These are phyloP conservation scores for Petroica traversi DNA, from an alignment of 2,113 vertebrate genomes.

Conservation along the genomic window DNA sequence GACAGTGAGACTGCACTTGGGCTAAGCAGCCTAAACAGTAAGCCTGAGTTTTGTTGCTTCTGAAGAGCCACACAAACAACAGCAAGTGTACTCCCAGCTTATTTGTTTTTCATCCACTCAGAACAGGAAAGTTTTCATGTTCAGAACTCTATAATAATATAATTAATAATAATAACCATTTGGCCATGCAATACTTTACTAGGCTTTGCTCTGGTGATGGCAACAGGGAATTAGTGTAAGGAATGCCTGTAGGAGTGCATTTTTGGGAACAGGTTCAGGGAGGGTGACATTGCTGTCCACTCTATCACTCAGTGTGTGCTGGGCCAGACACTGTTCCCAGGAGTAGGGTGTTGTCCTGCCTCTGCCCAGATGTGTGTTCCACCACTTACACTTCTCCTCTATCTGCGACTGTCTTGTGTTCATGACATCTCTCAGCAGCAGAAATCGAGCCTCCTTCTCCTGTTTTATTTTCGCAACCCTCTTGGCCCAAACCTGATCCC, in stretches of 20 bases:
- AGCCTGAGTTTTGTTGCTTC: neutral
- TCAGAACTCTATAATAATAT: neutral
- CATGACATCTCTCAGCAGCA: slow-evolving; percentile 81
- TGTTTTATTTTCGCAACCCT: slow-evolving; percentile 59
- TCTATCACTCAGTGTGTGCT: neutral
- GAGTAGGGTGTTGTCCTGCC: neutral
- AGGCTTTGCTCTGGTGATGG: neutral
- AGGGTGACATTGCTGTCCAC: neutral
- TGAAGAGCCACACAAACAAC: neutral
- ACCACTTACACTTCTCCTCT: slow-evolving; percentile 82
- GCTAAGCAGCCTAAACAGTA: neutral
- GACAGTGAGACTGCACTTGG: neutral
- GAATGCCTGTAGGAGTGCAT: neutral
- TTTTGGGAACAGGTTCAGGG: neutral
- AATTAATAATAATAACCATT: neutral
- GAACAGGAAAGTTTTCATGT: neutral
- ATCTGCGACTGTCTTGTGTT: slow-evolving; percentile 78
- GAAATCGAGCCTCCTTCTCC: slow-evolving; percentile 74
- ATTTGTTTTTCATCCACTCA: neutral
- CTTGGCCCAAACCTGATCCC: slow-evolving; percentile 65
- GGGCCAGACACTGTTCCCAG: neutral
- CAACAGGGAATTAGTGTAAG: neutral
- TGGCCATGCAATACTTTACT: neutral
- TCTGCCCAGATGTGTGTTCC: fast-evolving
- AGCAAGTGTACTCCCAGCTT: neutral